phyloP scores from a whole-genome alignment of 1,140 invertebrate genomes.

The Listronotus bonariensis region DNA sequence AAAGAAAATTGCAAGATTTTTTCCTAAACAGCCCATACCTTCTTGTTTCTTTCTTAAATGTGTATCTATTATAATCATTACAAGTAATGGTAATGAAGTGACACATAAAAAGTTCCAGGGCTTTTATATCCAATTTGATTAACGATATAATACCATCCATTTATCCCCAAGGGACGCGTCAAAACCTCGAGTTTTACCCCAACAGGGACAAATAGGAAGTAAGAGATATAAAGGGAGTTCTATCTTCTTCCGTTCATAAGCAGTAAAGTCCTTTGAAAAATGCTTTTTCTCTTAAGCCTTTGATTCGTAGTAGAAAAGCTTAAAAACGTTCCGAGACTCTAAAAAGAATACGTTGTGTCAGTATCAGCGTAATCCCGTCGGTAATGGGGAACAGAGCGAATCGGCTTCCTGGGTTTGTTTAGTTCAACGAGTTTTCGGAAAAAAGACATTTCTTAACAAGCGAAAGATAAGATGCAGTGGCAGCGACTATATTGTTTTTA shows the following conservation, averaged over 20 bases:
- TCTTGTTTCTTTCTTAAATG: too few relatives aligned
- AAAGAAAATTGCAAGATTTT: too few relatives aligned
- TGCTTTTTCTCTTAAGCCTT: conserved; percentile 26
- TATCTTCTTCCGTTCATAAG: conserved; percentile 15
- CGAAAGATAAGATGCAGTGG: conserved; percentile 8
- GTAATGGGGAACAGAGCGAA: conserved; percentile 27
- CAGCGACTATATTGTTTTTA: background rate
- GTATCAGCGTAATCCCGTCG: conserved; percentile 28
- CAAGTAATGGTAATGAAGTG: conserved; percentile 1
- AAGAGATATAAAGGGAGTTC: background rate
- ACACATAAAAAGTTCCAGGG: background rate
- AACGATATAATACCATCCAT: conserved; percentile 5
- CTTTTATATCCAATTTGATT: conserved; percentile 13
- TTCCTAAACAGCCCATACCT: too few relatives aligned
- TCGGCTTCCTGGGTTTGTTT: conserved; percentile 22
- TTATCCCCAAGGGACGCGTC: conserved; percentile 6
- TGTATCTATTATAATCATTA: too few relatives aligned
- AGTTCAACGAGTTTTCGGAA: conserved; percentile 27
- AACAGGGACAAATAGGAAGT: background rate
- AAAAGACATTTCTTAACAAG: conserved; percentile 6
- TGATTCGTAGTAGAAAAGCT: conserved; percentile 28
- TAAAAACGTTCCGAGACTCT: conserved; percentile 29
- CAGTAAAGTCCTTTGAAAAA: conserved; percentile 32
- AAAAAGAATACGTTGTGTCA: conserved; percentile 31
- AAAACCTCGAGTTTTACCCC: conserved; percentile 1